Evolutionary conservation across 2,113 vertebrate genomes (phyloP), one percentile per base, ranked within the genome.

Genomic region (Propithecus coquereli): DNA sequence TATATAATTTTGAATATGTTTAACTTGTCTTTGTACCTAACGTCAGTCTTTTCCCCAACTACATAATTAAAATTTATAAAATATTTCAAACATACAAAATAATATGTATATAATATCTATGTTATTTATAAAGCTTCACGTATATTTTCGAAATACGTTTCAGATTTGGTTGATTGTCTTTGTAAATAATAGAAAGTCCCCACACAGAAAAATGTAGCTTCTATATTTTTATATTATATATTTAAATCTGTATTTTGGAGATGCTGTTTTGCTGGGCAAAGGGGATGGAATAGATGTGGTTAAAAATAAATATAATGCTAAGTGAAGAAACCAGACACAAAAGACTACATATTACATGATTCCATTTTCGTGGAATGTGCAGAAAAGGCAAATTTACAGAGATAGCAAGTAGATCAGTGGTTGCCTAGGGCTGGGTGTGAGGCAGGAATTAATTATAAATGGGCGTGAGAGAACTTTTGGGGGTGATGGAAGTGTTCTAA

Each of bases 1-100:
- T 81, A 6, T 85, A 30, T 59, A 85, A 80, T 94, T 94, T 92
- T 81, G 25, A 94, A 61, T 93, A 66, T 81, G 20, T 81, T 87
- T 59, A 90, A 70, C 34, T 84, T 84, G 37, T 50, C 50, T 93
- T 93, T 79, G 3, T 57, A 47, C 4, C 83, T 50, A 76, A 3
- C 10, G 65, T 59, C 23, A 57, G 27, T 65, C 23, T 80, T 87
- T 94, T 8, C 25, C 34, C 14, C 22, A 50, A 30, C 79, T 84
- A 25, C 20, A 13, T 77, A 83, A 45, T 50, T 87, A 61, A 91
- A 87, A 79, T 87, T 57, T 91, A 54, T 47, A 50, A 79, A 66
- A 23, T 66, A 70, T 66, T 83, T 90, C 37, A 79, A 43, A 70
- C 23, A 47, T 79, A 16, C 43, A 92, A 71, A 80, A 74, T 59